Conservation (phyloP, 2,888 invertebrate species). For the Watsonalla binaria region DNA sequence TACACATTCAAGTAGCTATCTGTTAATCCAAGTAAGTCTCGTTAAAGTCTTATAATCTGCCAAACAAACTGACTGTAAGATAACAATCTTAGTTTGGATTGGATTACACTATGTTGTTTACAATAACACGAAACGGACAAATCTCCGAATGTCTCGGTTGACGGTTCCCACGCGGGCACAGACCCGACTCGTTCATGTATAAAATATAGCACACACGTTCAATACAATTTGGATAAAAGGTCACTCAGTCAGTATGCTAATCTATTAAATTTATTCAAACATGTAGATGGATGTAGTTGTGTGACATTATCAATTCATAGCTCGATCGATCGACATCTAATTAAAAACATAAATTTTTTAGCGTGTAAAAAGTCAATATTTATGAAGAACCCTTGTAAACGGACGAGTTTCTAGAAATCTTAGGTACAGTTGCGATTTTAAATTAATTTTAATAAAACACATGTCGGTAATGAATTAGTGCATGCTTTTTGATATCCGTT, state of each 20-base stretch:
- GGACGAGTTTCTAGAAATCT: too few species aligned
- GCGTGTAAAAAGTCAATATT: too few species aligned
- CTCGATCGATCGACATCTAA: not conserved
- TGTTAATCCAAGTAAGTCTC: not conserved
- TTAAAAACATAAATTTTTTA: not conserved
- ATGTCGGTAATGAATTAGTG: too few species aligned
- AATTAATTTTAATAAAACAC: too few species aligned
- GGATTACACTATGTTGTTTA: constrained; percentile 21
- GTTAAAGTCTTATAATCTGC: not conserved
- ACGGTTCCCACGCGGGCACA: constrained; percentile 64
- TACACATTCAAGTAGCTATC: not conserved
- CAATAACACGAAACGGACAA: constrained; percentile 34
- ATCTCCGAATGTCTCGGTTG: constrained; percentile 18
- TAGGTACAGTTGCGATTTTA: too few species aligned
- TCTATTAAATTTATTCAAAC: constrained; percentile 46
- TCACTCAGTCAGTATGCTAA: constrained; percentile 50
- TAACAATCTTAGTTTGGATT: constrained; percentile 15
- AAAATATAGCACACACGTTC: constrained; percentile 41
- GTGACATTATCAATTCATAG: not conserved
- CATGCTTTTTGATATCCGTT: too few species aligned
- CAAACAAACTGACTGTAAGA: constrained; percentile 7
- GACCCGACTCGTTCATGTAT: constrained; percentile 43
- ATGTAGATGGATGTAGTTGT: not conserved
- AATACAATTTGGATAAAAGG: constrained; percentile 50
- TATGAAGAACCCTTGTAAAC: too few species aligned